Base-by-base conservation (phyloP, 1,140 invertebrate species). In the Drosophila nannoptera region DNA sequence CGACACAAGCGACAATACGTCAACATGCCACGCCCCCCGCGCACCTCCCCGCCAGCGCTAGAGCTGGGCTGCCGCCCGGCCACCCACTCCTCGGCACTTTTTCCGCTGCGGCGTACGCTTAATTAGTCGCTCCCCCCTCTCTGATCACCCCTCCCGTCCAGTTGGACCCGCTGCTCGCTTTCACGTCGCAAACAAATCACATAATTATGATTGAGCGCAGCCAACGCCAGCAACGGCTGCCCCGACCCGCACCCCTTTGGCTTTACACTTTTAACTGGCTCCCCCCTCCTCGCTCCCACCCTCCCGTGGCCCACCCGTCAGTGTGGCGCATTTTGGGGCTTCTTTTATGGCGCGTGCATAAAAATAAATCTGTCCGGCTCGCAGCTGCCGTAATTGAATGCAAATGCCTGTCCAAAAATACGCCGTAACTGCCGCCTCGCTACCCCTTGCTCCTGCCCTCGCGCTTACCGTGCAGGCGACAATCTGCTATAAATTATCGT, bases 401-500 rank as follows among this genome's bases (percentile, higher is more conserved):
- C 80, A 84, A 84, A 84, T 86, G 80, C 78, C 81, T 73, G 72
- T 80, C 80, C 80, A 84, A 84, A 84, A 84, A 84, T 86, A 84
- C 64, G 75, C 65, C 38, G 58, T 58, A 68, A 72, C 69, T 70
- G 32, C 9, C 31, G 7, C 52, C 8, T 8, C 11, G 2, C 36
- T n/a, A n/a, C 7, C 0, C 6, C 7, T 43, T 53, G 6, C 8
- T 9, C 7, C 35, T 53, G 6, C 8, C 7, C 40, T 12, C 22
- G 6, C 43, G 35, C 53, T 7, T 11, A 3, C 4, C 32, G 12
- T 22, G n/a, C 14, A 84, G 80, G 80, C 80, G 80, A 84, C 81
- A 84, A 84, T 84, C 81, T 84, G 81, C 81, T 86, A 77, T 84
- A 84, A 84, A 84, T 84, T 84, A 84, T 84, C 81, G 65, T 83